Percentiles rank a stretch among this genome's conserved stretches.
Evolutionary conservation across 1,140 invertebrate species (phyloP).

Genomic region (Orussus abietinus): DNA sequence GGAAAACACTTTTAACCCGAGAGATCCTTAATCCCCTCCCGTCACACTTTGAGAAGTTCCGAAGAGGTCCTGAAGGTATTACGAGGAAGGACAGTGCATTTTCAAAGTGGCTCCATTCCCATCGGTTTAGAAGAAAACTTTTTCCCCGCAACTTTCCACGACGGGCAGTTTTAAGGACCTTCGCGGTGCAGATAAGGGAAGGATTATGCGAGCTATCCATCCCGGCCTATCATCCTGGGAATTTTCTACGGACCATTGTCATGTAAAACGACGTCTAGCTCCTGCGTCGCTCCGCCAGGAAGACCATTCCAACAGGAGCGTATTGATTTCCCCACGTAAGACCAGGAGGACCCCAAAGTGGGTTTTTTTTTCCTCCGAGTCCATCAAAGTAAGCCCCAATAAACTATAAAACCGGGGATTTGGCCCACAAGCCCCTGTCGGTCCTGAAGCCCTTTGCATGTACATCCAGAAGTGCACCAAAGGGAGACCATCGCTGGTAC

Average conservation of each 20-base stretch:
- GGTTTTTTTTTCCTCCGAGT: constrained; percentile 32
- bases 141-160: background rate
- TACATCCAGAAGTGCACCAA: no score
- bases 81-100: no score
- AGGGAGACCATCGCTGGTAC: no score
- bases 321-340: constrained; percentile 43
- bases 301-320: constrained; percentile 13
- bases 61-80: no score
- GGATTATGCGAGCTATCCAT: constrained; percentile 15
- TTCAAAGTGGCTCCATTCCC: no score
- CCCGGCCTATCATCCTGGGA: constrained; percentile 2
- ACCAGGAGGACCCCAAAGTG: constrained; percentile 20
- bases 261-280: constrained; percentile 26
- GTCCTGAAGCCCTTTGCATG: no score
- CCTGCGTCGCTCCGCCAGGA: constrained; percentile 1
- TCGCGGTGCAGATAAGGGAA: no score
- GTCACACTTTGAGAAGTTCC: no score
- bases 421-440: constrained; percentile 9
- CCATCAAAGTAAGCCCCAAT: constrained; percentile 50
- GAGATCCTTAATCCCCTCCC: no score
- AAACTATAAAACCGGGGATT: constrained; percentile 48
- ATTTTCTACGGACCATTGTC: constrained; percentile 9
- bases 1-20: no score
- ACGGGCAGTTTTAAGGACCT: no score
- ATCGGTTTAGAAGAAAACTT: constrained; percentile 2